Evolutionary conservation across 2,797 vertebrate genomes (phyloP), one percentile per base, ranked within the genome.

Genomic region (Miichthys miiuy): DNA sequence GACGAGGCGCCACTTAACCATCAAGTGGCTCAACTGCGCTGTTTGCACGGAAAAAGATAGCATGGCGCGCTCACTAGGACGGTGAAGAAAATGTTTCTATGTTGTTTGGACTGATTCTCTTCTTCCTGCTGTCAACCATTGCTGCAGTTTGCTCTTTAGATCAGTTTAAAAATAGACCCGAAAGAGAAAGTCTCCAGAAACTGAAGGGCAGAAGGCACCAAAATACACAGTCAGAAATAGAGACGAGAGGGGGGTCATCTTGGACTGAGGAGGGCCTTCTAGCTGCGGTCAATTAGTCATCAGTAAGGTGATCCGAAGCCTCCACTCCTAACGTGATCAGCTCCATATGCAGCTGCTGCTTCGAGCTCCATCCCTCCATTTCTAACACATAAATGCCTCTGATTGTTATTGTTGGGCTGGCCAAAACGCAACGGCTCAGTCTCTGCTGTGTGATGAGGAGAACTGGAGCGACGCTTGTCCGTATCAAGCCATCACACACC

Each of bases 211-310:
- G 52, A 72, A 52, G 23, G 47, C n/a, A 47, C 21, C 66, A 6
- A 85, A 76, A 66, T n/a, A 50, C 57, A 79, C 27, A 70, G 62
- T 75, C 68, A 74, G 50, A 66, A 60, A 64, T 47, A 54, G 77
- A 80, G 79, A 71, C 5, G 3, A 79, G 67, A 74, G 60, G 68
- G 71, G 68, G 81, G 77, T 86, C 80, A 88, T 84, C 75, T 76
- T 83, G 81, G 82, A 89, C 80, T 44, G 74, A 87, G 82, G 78
- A 86, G 62, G 58, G 65, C 51, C 78, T 76, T 83, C 73, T 80
- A 77, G 77, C 83, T 88, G 66, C 81, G 88, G 86, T 89, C 88
- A 89, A 93, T 95, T 93, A 93, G 86, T 93, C 93, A 93, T 91
- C 87, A 88, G 91, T 94, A 95, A 95, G 87, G 82, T 63, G 81